These are phyloP conservation scores for Brenthis hecate DNA, from an alignment of 2,888 invertebrate genomes.

Conservation along the genomic window DNA sequence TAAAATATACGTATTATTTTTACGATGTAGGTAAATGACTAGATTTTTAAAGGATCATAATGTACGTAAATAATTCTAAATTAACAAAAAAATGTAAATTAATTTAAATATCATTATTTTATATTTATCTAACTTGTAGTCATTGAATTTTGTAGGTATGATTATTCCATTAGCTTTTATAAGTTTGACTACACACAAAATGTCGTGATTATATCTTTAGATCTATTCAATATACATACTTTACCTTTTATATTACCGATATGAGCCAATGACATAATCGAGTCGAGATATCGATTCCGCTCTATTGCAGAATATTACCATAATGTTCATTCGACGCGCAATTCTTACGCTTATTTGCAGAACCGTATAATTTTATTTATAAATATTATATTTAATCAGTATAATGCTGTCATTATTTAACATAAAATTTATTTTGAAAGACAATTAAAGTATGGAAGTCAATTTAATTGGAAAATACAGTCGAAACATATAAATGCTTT, in stretches of 20 bases:
- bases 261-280: slow-evolving; percentile 1
- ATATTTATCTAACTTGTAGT: too few relatives aligned
- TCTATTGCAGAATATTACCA: slow-evolving; percentile 16
- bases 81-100: too few relatives aligned
- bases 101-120: too few relatives aligned
- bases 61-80: too few relatives aligned
- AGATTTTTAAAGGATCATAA: too few relatives aligned
- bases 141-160: too few relatives aligned
- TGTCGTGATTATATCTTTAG: not conserved
- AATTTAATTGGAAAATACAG: not conserved
- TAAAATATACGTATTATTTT: too few relatives aligned
- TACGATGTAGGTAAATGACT: too few relatives aligned
- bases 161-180: too few relatives aligned
- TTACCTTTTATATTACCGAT: slow-evolving; percentile 4
- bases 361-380: slow-evolving; percentile 15
- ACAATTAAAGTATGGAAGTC: not conserved
- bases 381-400: not conserved
- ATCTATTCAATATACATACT: not conserved
- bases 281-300: slow-evolving; percentile 13
- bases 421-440: slow-evolving; percentile 8
- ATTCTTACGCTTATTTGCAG: slow-evolving; percentile 18
- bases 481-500: too few relatives aligned
- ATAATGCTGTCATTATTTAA: slow-evolving; percentile 6
- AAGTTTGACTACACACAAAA: not conserved
- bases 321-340: slow-evolving; percentile 17